A percentile compares a stretch with the other conserved stretches of the same genome.
Conservation (phyloP, 1,140 invertebrate species). For the Heliconius nattereri region DNA sequence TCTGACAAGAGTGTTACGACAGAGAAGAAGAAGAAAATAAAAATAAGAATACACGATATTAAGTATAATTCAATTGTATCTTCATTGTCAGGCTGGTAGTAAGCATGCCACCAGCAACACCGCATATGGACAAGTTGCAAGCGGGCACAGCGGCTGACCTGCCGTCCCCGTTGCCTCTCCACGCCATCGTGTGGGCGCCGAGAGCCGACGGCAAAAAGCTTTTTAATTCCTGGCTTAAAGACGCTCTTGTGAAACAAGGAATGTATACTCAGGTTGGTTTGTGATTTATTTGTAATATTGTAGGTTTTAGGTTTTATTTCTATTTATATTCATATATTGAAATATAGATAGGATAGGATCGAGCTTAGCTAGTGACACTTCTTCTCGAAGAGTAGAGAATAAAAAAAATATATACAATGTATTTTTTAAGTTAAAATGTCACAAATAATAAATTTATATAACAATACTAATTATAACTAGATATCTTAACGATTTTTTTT, state of each 20-base stretch:
- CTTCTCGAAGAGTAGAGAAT: too few relatives aligned
- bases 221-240: constrained; percentile 88
- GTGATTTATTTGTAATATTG: background rate
- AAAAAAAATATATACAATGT: too few relatives aligned
- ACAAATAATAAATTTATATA: too few relatives aligned
- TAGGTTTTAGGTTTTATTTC: too few relatives aligned
- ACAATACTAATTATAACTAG: too few relatives aligned
- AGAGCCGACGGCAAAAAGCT: constrained; percentile 86
- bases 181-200: constrained; percentile 83
- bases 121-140: constrained; percentile 91
- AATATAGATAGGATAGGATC: too few relatives aligned
- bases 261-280: constrained; percentile 86
- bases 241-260: constrained; percentile 94
- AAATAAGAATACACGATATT: background rate
- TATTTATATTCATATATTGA: too few relatives aligned
- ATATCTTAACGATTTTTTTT: background rate
- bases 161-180: constrained; percentile 74
- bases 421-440: too few relatives aligned
- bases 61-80: background rate
- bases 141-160: constrained; percentile 80
- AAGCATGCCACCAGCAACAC: constrained; percentile 91
- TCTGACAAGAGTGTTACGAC: too few relatives aligned
- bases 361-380: too few relatives aligned
- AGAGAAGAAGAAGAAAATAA: too few relatives aligned
- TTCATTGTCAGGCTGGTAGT: constrained; percentile 58